Evolutionary conservation across 64 coral and sea anemone genomes (phyloP).

Genomic region (Montipora foliosa): DNA sequence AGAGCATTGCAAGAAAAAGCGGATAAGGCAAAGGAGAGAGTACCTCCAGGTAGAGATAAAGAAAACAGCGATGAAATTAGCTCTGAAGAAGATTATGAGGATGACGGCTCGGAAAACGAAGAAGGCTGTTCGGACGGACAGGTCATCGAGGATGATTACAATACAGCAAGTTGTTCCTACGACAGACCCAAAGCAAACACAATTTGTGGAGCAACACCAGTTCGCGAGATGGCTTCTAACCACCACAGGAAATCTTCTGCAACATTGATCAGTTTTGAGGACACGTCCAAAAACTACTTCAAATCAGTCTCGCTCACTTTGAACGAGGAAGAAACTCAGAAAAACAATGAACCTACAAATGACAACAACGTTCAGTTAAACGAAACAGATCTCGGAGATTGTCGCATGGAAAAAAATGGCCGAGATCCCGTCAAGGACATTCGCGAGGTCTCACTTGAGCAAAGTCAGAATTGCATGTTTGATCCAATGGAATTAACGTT

Average conservation of each 20-base stretch:
- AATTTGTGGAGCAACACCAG: neutral
- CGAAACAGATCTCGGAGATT: neutral
- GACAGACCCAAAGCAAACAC: constrained; percentile 14
- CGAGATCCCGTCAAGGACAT: too few species aligned
- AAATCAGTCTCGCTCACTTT: constrained; percentile 41
- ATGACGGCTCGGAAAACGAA: neutral
- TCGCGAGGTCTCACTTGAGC: neutral
- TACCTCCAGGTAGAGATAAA: neutral
- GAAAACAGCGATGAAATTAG: neutral
- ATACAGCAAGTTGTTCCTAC: neutral
- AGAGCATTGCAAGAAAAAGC: constrained; percentile 33
- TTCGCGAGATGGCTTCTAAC: neutral
- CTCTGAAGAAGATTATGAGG: neutral
- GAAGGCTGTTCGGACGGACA: neutral
- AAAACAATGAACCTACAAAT: neutral
- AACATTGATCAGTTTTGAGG: neutral
- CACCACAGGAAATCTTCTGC: neutral
- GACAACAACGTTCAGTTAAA: neutral
- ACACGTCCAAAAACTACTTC: neutral
- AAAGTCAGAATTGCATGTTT: neutral
- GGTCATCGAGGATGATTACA: neutral
- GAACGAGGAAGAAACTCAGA: neutral
- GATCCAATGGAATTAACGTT: constrained; percentile 1
- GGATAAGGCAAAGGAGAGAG: neutral
- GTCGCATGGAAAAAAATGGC: neutral